These are phyloP conservation scores for Perca flavescens DNA, from an alignment of 2,113 vertebrate genomes.

Conservation along the genomic window DNA sequence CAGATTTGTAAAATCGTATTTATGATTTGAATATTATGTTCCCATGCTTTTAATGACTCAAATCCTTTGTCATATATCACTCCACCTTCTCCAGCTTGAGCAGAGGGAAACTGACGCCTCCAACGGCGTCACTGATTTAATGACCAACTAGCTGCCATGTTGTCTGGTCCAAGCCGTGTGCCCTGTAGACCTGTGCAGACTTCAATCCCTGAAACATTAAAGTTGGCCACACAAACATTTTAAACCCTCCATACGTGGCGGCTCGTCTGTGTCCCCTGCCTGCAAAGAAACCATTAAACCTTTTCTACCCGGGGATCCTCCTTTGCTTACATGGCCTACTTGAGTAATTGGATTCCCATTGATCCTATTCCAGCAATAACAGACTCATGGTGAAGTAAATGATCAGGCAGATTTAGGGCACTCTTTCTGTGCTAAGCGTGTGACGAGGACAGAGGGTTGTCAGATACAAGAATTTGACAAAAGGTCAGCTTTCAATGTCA, in stretches of 20 bases:
- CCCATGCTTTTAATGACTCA: neutral
- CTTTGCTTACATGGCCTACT: constrained; percentile 58
- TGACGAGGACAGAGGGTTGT: constrained; percentile 15
- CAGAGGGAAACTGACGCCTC: neutral
- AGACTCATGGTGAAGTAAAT: constrained; percentile 40
- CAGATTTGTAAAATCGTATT: neutral
- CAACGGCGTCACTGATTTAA: constrained; percentile 30
- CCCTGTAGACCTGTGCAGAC: constrained; percentile 14
- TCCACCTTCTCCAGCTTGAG: constrained; percentile 2
- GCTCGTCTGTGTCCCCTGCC: neutral
- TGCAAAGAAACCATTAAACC: constrained; percentile 30
- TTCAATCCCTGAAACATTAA: constrained; percentile 14
- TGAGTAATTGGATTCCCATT: constrained; percentile 75
- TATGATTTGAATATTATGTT: neutral
- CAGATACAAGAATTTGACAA: constrained; percentile 17
- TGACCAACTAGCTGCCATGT: constrained; percentile 18
- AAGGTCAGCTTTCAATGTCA: constrained; percentile 71
- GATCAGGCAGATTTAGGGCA: constrained; percentile 30
- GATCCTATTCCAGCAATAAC: constrained; percentile 49
- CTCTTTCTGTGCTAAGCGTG: constrained; percentile 28
- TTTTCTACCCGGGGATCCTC: constrained; percentile 33
- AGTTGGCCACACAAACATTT: constrained; percentile 3
- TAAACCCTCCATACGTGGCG: constrained; percentile 5
- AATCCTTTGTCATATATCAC: neutral
- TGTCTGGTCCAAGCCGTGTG: constrained; percentile 8